Conservation (phyloP, 2,113 vertebrate genomes). For the Nothocercus nigrocapillus region DNA sequence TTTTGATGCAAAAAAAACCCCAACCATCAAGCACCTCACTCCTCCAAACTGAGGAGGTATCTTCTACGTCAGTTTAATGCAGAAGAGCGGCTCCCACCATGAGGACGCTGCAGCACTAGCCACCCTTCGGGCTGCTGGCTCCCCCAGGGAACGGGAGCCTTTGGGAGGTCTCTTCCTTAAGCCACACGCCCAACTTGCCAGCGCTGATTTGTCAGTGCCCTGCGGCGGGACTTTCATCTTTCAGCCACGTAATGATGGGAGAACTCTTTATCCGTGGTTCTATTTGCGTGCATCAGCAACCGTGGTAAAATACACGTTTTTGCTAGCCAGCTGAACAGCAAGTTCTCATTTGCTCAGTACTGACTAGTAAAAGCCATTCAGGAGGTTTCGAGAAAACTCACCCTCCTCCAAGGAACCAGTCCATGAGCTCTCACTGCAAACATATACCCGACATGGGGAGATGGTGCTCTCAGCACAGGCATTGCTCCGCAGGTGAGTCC, state of each 20-base stretch:
- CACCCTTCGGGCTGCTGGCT: neutral
- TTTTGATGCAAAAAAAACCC: neutral
- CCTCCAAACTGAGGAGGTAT: neutral
- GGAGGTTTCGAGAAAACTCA: neutral
- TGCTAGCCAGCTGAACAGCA: neutral
- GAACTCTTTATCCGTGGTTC: neutral
- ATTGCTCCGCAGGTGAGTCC: neutral
- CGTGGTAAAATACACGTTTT: neutral
- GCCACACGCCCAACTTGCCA: neutral
- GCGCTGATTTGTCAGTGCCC: slow-evolving; percentile 48
- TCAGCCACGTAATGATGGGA: neutral
- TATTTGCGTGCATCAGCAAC: slow-evolving; percentile 47
- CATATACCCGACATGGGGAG: neutral
- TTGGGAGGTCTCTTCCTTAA: neutral
- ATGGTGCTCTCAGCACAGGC: neutral
- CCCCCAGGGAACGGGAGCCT: neutral
- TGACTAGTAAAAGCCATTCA: neutral
- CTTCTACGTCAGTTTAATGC: neutral
- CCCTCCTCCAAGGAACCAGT: neutral
- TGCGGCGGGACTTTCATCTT: slow-evolving; percentile 56
- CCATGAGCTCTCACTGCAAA: neutral
- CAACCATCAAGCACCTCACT: neutral
- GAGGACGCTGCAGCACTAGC: neutral
- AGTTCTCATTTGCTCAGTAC: neutral
- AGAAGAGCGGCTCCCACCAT: neutral